Percentiles rank a stretch among this genome's conserved stretches.
phyloP scores from a whole-genome alignment of 2,888 invertebrate species.

The Ecliptopera silaceata region DNA sequence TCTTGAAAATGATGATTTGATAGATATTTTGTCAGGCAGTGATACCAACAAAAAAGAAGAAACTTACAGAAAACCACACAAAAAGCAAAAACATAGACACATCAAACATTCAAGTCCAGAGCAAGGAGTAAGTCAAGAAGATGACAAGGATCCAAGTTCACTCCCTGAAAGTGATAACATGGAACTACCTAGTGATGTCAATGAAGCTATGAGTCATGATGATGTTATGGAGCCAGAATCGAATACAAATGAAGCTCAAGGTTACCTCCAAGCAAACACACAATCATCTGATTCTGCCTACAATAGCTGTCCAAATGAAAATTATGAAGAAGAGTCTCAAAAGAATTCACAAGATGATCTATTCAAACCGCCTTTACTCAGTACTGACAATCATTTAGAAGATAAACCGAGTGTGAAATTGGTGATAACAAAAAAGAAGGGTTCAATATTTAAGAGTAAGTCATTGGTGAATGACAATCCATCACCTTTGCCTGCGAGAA shows the following conservation, averaged over 20 bases:
- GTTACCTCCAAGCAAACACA: slow-evolving; percentile 57
- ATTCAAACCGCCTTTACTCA: slow-evolving; percentile 73
- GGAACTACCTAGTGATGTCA: slow-evolving; percentile 26
- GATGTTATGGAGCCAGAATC: slow-evolving; percentile 45
- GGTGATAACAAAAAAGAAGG: slow-evolving; percentile 91
- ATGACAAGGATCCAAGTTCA: slow-evolving; percentile 37
- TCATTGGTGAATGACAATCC: slow-evolving; percentile 86
- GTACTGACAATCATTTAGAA: slow-evolving; percentile 65
- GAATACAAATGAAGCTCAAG: slow-evolving; percentile 57
- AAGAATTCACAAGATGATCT: slow-evolving; percentile 70
- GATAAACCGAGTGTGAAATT: slow-evolving; percentile 85
- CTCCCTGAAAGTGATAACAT: slow-evolving; percentile 33
- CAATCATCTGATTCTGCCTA: slow-evolving; percentile 74
- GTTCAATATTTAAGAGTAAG: slow-evolving; percentile 94
- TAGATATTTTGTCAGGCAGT: slow-evolving; percentile 64
- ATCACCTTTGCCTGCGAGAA: slow-evolving; percentile 82
- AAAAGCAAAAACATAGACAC: slow-evolving; percentile 65
- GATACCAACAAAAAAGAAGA: slow-evolving; percentile 56
- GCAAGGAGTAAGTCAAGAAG: slow-evolving; percentile 41
- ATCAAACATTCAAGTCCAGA: slow-evolving; percentile 61
- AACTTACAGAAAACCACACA: slow-evolving; percentile 56
- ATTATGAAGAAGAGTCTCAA: slow-evolving; percentile 67
- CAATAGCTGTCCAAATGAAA: slow-evolving; percentile 75
- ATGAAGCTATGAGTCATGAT: slow-evolving; percentile 46
- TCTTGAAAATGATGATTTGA: slow-evolving; percentile 61